Evolutionary conservation across 2,888 invertebrate species (phyloP).

Genomic region (Psylliodes chrysocephalus): DNA sequence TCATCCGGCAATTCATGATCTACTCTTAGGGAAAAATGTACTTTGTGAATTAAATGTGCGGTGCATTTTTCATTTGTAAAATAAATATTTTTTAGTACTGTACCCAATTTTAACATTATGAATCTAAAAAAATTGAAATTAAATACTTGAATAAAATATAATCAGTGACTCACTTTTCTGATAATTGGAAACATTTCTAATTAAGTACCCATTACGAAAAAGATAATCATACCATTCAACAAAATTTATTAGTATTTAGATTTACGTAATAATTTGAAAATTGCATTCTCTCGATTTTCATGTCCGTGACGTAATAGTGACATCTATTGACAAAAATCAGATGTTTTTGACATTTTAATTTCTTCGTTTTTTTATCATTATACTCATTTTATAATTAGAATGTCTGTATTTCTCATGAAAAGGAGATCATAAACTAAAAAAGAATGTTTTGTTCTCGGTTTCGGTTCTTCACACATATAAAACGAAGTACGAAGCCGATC

Average conservation of each 20-base stretch:
- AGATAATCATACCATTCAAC: not conserved
- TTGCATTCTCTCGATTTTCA: not conserved
- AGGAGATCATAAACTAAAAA: too few relatives aligned
- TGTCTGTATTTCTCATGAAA: too few relatives aligned
- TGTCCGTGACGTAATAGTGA: not conserved
- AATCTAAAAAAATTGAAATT: conserved; percentile 1
- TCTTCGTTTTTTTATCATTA: too few relatives aligned
- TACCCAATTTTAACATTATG: conserved; percentile 19
- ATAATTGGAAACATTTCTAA: conserved; percentile 11
- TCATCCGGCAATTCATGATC: conserved; percentile 40
- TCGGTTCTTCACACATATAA: too few relatives aligned
- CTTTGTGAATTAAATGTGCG: conserved; percentile 10
- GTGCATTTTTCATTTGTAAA: conserved; percentile 14
- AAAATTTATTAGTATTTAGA: not conserved
- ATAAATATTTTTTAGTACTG: conserved; percentile 7
- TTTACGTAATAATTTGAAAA: conserved; percentile 10
- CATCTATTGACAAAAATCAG: not conserved
- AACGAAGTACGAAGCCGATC: too few relatives aligned
- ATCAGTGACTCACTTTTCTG: conserved; percentile 1
- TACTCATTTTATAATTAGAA: too few relatives aligned
- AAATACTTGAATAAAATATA: not conserved
- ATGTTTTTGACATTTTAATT: not conserved
- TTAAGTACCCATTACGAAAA: conserved; percentile 1
- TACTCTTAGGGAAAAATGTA: conserved; percentile 40
- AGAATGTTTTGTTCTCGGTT: too few relatives aligned